phyloP scores from a whole-genome alignment of 2,797 vertebrate genomes.

The Schizopygopsis pylzovi region DNA sequence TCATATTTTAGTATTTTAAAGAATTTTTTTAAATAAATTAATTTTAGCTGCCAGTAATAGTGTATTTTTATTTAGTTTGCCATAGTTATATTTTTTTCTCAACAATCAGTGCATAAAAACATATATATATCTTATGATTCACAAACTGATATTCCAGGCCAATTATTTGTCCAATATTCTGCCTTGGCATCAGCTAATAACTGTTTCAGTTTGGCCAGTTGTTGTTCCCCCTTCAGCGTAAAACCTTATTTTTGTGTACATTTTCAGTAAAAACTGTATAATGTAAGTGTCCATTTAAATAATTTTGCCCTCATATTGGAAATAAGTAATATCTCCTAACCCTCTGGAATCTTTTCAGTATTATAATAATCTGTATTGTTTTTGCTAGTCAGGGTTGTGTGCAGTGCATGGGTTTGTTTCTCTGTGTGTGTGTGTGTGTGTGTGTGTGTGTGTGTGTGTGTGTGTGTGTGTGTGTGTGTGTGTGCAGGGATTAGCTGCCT shows the following conservation, averaged over 20 bases:
- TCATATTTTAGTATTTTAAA: not conserved
- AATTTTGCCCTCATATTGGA: not conserved
- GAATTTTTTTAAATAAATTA: not conserved
- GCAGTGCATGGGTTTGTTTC: not conserved
- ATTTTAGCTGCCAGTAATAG: not conserved
- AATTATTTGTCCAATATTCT: not conserved
- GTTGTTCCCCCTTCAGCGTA: not conserved
- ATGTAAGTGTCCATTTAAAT: not conserved
- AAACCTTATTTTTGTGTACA: not conserved
- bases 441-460: conserved; percentile 1
- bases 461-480: not conserved
- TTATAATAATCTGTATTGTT: conserved; percentile 7
- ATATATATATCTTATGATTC: not conserved
- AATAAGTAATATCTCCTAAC: not conserved
- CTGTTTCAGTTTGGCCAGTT: not conserved
- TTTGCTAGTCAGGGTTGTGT: not conserved
- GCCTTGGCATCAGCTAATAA: not conserved
- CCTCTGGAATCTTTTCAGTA: not conserved
- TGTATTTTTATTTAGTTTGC: not conserved
- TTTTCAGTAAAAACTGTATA: not conserved
- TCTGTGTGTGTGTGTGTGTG: not conserved
- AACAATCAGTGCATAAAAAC: not conserved
- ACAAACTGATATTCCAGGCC: not conserved
- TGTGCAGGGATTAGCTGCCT: conserved; percentile 50
- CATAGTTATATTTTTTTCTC: not conserved